These are phyloP conservation scores for Oegoconia quadripuncta DNA, from an alignment of 2,888 invertebrate species.

Conservation along the genomic window DNA sequence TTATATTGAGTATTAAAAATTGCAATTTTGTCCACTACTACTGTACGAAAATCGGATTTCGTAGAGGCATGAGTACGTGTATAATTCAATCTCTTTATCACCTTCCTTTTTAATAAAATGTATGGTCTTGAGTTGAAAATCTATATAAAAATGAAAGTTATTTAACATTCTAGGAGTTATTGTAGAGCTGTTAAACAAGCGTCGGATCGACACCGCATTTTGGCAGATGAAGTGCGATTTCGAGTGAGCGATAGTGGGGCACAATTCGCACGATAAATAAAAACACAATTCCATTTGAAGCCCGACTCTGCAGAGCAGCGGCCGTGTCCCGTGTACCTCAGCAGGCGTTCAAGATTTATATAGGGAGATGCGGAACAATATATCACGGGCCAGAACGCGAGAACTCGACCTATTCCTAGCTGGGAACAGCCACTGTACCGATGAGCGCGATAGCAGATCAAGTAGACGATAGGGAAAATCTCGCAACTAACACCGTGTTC, in stretches of 20 bases:
- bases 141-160: too few species aligned
- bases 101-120: too few species aligned
- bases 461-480: conserved; percentile 51
- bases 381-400: conserved; percentile 74
- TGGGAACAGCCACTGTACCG: conserved; percentile 68
- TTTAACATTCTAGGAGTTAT: too few species aligned
- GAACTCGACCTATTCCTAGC: conserved; percentile 77
- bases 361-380: conserved; percentile 75
- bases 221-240: conserved; percentile 74
- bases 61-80: too few species aligned
- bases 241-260: conserved; percentile 71
- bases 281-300: conserved; percentile 79
- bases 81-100: too few species aligned
- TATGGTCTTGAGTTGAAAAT: too few species aligned
- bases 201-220: conserved; percentile 59
- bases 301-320: conserved; percentile 66
- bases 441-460: conserved; percentile 70
- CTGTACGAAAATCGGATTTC: too few species aligned
- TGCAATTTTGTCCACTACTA: too few species aligned
- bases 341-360: conserved; percentile 79
- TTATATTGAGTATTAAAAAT: too few species aligned
- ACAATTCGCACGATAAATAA: conserved; percentile 78
- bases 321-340: conserved; percentile 76
- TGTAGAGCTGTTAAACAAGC: conserved; percentile 44
- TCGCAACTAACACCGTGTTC: conserved; percentile 47